Conservation (phyloP, 1,140 invertebrate genomes). For the Andricus grossulariae region DNA sequence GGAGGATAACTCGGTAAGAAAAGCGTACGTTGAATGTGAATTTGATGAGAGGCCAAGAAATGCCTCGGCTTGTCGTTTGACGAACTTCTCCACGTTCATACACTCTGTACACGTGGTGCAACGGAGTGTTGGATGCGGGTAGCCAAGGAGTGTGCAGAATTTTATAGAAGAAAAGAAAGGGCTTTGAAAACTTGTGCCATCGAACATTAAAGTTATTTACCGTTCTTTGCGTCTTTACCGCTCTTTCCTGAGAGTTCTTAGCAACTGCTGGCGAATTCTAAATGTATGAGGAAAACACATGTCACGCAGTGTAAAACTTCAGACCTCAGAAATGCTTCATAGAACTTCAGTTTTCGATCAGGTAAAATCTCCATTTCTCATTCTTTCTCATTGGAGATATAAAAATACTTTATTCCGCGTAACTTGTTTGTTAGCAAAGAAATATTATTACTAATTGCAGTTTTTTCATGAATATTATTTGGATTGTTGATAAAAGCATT, state of each 20-base stretch:
- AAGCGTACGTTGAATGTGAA: slow-evolving; percentile 13
- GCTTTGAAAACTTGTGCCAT: slow-evolving; percentile 5
- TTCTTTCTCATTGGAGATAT: too few species aligned
- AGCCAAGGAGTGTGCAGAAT: background rate
- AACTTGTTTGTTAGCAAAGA: too few species aligned
- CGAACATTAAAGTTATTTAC: slow-evolving; percentile 48
- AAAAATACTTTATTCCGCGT: too few species aligned
- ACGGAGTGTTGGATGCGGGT: background rate
- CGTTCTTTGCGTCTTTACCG: slow-evolving; percentile 34
- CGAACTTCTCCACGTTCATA: background rate
- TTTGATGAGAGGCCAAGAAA: slow-evolving; percentile 22
- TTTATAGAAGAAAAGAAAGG: background rate
- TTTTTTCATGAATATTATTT: too few species aligned
- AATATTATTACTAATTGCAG: too few species aligned
- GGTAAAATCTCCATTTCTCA: background rate
- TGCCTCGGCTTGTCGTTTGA: background rate
- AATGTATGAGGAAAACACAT: slow-evolving; percentile 12
- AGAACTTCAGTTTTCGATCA: background rate
- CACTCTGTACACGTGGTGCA: background rate
- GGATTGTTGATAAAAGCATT: too few species aligned
- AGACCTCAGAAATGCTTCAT: background rate
- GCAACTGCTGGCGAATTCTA: slow-evolving; percentile 8
- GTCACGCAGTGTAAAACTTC: slow-evolving; percentile 16
- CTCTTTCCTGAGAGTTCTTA: background rate
- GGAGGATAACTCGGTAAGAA: background rate